These are phyloP conservation scores for Todiramphus chloris DNA, from an alignment of 2,113 vertebrate genomes.

Conservation along the genomic window DNA sequence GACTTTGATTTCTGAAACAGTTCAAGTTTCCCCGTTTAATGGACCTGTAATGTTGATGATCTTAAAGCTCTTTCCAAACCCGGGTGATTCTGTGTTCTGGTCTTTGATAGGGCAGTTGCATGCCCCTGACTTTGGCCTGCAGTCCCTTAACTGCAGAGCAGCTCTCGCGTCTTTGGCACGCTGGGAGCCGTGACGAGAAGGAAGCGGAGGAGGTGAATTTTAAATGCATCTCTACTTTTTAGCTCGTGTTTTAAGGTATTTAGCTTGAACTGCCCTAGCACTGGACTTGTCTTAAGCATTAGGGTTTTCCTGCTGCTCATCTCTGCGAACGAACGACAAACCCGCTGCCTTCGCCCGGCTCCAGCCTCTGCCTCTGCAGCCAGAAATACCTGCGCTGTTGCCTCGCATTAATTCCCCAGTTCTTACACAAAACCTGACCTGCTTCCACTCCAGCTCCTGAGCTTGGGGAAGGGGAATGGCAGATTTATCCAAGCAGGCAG, in stretches of 20 bases:
- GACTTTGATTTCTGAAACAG: neutral
- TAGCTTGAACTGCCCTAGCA: neutral
- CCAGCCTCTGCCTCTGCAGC: neutral
- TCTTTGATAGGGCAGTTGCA: neutral
- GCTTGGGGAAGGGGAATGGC: neutral
- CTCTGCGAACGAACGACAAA: neutral
- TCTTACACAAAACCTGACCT: neutral
- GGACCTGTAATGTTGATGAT: fast-evolving
- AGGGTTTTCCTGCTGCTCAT: neutral
- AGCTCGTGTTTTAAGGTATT: neutral
- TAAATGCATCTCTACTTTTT: neutral
- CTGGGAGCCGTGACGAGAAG: neutral
- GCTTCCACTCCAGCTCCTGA: neutral
- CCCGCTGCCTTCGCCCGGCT: neutral
- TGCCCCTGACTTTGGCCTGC: neutral
- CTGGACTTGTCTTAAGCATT: neutral
- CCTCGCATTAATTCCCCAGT: neutral
- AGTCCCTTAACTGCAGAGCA: neutral
- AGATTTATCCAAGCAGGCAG: slow-evolving; percentile 19
- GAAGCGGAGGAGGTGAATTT: neutral
- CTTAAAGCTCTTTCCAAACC: neutral
- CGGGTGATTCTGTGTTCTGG: neutral
- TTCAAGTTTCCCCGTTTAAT: neutral
- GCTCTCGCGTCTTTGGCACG: neutral
- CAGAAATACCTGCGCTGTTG: neutral